phyloP scores from a whole-genome alignment of 2,797 vertebrate genomes.

The Prionace glauca region DNA sequence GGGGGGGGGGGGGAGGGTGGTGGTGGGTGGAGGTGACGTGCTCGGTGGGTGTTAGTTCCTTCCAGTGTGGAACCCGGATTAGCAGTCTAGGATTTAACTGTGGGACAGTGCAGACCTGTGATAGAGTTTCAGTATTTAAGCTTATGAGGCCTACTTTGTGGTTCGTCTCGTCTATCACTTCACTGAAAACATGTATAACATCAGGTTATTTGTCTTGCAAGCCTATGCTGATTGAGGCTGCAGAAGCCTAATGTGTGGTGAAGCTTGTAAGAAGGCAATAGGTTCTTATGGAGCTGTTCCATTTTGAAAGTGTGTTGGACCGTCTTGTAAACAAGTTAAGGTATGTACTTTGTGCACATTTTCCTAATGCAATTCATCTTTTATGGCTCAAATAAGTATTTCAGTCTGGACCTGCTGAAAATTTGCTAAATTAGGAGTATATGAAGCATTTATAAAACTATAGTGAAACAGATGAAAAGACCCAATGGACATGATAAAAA shows the following conservation, averaged over 20 bases:
- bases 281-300: neutral
- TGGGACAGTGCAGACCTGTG: no score
- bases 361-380: neutral
- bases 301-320: neutral
- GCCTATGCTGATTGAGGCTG: neutral
- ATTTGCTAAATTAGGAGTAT: neutral
- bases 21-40: no score
- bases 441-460: neutral
- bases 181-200: no score
- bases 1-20: no score
- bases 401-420: neutral
- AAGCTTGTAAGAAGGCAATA: neutral
- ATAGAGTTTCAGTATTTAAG: no score
- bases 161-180: no score
- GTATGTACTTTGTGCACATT: neutral
- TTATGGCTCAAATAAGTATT: neutral
- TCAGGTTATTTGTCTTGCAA: neutral
- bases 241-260: neutral
- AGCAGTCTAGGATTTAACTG: no score
- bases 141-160: no score
- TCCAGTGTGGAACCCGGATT: no score
- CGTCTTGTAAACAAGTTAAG: neutral
- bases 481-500: neutral
- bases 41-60: no score
- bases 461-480: neutral